phyloP scores from a whole-genome alignment of 2,113 vertebrate species.

The Hystrix cristata region DNA sequence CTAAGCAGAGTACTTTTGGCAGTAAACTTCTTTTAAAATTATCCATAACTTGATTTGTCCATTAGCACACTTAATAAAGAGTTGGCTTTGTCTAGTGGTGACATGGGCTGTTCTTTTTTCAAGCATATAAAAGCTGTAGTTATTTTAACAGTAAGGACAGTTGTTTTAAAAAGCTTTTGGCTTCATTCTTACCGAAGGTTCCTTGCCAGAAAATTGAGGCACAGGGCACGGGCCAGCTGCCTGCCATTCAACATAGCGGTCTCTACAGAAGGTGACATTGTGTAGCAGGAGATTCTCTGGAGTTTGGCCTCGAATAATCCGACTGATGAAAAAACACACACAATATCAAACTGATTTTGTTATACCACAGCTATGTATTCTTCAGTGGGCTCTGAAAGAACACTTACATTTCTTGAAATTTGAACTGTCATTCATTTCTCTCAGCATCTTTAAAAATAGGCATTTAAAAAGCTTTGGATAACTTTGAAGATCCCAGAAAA shows the following conservation, averaged over 20 bases:
- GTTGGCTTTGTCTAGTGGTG: constrained; percentile 66
- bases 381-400: rapidly evolving
- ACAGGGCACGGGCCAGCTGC: constrained; percentile 84
- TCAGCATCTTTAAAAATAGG: constrained; percentile 74
- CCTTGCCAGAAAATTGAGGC: constrained; percentile 90
- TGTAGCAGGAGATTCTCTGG: constrained; percentile 88
- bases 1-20: constrained; percentile 67
- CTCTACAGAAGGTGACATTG: constrained; percentile 89
- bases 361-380: neutral
- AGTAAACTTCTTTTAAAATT: constrained; percentile 66
- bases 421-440: constrained; percentile 53
- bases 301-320: constrained; percentile 90
- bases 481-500: constrained; percentile 82
- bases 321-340: constrained; percentile 82
- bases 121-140: constrained; percentile 54
- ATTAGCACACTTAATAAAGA: constrained; percentile 76
- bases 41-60: constrained; percentile 72
- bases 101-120: constrained; percentile 37
- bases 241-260: constrained; percentile 88
- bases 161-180: constrained; percentile 70
- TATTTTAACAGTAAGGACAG: constrained; percentile 57
- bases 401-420: constrained; percentile 10
- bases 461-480: constrained; percentile 77
- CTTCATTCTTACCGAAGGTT: constrained; percentile 89
- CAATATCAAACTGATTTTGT: constrained; percentile 30